Conservation (phyloP, 1,140 invertebrate species). For the Caerostris extrusa region DNA sequence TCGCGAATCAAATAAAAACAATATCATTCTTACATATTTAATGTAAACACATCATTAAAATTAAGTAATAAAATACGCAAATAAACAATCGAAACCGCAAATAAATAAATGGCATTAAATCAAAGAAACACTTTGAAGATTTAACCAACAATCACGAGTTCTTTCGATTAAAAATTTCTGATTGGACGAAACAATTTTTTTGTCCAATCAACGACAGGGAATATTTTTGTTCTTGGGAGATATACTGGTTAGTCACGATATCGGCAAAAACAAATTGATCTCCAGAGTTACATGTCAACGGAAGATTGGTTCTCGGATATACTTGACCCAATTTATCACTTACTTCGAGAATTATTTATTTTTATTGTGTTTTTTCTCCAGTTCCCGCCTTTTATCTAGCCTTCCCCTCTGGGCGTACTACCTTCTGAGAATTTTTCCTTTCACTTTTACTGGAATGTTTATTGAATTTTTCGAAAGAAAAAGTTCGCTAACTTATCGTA, state of each 20-base stretch:
- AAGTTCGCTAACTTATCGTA: conserved; percentile 17
- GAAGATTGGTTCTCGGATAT: conserved; percentile 53
- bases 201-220: neutral
- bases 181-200: neutral
- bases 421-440: neutral
- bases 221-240: neutral
- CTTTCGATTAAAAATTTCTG: conserved; percentile 15
- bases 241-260: conserved; percentile 47
- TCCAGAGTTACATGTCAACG: neutral
- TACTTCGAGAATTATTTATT: conserved; percentile 47
- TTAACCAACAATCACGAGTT: neutral
- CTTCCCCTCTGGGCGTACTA: neutral
- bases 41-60: too few species aligned
- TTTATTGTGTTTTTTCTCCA: conserved; percentile 16
- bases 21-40: too few species aligned
- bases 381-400: conserved; percentile 41
- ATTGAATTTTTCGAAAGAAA: neutral
- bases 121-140: too few species aligned
- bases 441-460: neutral
- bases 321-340: conserved; percentile 76
- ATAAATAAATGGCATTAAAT: too few species aligned
- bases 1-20: too few species aligned
- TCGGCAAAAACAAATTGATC: conserved; percentile 52
- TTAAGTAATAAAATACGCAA: too few species aligned
- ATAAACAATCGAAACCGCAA: too few species aligned